phyloP scores from a whole-genome alignment of 2,888 invertebrate genomes.

The Chaitophorus viminalis region DNA sequence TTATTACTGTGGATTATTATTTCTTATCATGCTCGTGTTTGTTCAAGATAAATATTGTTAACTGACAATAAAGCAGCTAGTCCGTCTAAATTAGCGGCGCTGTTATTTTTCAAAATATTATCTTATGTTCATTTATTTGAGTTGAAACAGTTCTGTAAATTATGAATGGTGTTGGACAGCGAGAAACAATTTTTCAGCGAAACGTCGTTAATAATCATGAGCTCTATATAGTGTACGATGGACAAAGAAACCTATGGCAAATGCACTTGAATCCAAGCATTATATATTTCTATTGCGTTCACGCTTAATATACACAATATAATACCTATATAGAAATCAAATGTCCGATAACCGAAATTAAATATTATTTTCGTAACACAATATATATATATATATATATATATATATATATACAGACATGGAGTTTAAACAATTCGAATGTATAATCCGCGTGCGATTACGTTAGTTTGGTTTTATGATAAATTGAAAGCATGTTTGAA shows the following conservation, averaged over 20 bases:
- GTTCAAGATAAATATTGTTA: background rate
- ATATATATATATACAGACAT: too few relatives aligned
- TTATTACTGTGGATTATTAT: background rate
- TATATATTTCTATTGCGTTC: too few relatives aligned
- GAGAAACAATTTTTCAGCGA: background rate
- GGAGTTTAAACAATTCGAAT: too few relatives aligned
- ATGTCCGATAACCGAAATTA: too few relatives aligned
- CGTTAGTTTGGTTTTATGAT: too few relatives aligned
- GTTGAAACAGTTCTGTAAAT: background rate
- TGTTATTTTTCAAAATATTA: background rate
- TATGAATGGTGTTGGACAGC: background rate
- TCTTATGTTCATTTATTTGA: background rate
- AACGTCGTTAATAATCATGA: background rate
- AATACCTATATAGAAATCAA: too few relatives aligned
- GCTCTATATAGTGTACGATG: background rate
- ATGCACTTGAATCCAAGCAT: too few relatives aligned
- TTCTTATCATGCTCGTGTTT: background rate
- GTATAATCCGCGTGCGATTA: too few relatives aligned
- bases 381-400: too few relatives aligned
- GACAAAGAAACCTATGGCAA: background rate
- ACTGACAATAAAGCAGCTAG: background rate
- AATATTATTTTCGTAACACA: too few relatives aligned
- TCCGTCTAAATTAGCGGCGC: background rate
- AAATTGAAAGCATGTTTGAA: too few relatives aligned
- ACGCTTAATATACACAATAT: too few relatives aligned